These are phyloP conservation scores for Acrossocheilus fasciatus DNA, from an alignment of 2,797 vertebrate species.

Conservation along the genomic window DNA sequence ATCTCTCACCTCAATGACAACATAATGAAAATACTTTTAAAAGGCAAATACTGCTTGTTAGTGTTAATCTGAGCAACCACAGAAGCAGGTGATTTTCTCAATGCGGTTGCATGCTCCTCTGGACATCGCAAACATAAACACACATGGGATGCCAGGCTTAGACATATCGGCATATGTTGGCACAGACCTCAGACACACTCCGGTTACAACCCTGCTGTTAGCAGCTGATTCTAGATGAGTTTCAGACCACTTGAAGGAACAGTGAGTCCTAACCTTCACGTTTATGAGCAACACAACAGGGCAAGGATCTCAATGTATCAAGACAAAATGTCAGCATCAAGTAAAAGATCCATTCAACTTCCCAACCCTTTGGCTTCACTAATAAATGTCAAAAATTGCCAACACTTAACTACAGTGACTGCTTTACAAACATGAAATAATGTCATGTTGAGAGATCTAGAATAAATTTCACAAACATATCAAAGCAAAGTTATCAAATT, in stretches of 20 bases:
- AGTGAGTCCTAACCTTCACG: constrained; percentile 35
- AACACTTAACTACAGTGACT: neutral
- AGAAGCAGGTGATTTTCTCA: constrained; percentile 1
- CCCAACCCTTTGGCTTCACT: neutral
- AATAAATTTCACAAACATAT: neutral
- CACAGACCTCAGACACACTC: constrained; percentile 35
- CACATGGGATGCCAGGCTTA: constrained; percentile 26
- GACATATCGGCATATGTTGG: constrained; percentile 26
- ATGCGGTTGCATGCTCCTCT: neutral
- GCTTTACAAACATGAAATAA: neutral
- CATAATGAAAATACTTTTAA: neutral
- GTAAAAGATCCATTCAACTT: neutral
- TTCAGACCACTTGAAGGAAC: constrained; percentile 39
- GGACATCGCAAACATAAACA: constrained; percentile 53
- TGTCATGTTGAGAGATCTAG: neutral
- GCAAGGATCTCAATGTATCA: neutral
- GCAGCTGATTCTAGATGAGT: constrained; percentile 33
- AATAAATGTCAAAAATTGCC: neutral
- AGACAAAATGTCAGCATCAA: neutral
- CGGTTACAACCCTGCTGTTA: constrained; percentile 47
- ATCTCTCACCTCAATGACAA: neutral
- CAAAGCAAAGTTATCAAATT: neutral
- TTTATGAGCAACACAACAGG: constrained; percentile 14
- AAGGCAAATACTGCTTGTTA: neutral
- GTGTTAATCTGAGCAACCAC: neutral